Evolutionary conservation across 2,113 vertebrate species (phyloP), one percentile per base, ranked within the genome.

Genomic region (Menura novaehollandiae): DNA sequence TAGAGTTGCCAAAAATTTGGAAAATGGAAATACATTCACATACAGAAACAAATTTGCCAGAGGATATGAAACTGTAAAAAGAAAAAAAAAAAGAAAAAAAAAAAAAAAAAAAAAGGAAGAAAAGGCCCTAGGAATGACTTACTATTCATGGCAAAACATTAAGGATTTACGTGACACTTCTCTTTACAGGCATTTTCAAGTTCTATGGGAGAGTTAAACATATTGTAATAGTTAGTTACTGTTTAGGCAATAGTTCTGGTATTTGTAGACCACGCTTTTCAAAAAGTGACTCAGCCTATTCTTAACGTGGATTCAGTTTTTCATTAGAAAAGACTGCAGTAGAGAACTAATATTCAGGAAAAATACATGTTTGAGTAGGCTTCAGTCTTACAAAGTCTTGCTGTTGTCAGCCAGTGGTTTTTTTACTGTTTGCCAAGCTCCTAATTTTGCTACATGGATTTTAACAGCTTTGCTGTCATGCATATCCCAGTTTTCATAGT

Each of bases 381-480:
- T 85, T 91, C 63, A 79, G 35, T 91, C 86, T 96, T 93, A 64
- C 64, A 94, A 97, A 90, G 64, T 58, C 58, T 85, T 89, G 67
- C 75, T 95, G 89, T 97, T 91, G 96, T 96, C 92, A 96, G 90
- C 89, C 80, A 64, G n/a, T 37, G 32, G 69, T 95, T 86, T 93
- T 96, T 82, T 93, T 66, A 39, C 71, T 80, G 72, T 91, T 96
- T 82, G 90, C 96, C 97, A 97, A 95, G 71, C 56, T 71, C 88
- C 64, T 94, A 67, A 96, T 97, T 96, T 95, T 97, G 88, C 91
- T 96, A 87, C 90, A 91, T 76, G 91, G 92, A 96, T 96, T 96
- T 97, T 96, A 97, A 97, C 94, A 96, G 91, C 83, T 96, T 89
- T 94, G 64, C 86, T 89, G 89, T 98, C 96, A 97, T 94, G 88